These are phyloP conservation scores for Ifrita kowaldi DNA, from an alignment of 2,113 vertebrate species.

Conservation along the genomic window DNA sequence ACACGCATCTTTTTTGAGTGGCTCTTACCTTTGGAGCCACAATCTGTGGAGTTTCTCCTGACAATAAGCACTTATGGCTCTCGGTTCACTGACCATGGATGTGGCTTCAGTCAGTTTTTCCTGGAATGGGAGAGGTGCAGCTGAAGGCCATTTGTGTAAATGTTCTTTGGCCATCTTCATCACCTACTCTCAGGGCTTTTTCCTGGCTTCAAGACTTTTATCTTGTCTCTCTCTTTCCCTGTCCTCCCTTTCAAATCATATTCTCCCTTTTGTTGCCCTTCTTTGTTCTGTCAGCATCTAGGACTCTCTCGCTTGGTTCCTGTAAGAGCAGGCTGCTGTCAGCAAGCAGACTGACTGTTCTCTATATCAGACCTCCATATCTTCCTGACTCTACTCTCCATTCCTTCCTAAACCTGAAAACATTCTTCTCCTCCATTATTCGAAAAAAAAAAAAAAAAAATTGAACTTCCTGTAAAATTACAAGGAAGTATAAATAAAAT, in stretches of 20 bases:
- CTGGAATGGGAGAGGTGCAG: background rate
- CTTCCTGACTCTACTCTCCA: background rate
- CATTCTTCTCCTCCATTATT: background rate
- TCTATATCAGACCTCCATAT: background rate
- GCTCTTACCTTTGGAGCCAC: background rate
- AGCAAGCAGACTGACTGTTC: background rate
- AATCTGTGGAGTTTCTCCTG: background rate
- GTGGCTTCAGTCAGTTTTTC: background rate
- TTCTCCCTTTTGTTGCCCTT: background rate
- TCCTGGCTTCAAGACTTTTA: background rate
- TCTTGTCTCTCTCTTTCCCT: background rate
- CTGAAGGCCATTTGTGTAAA: background rate
- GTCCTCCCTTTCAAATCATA: background rate
- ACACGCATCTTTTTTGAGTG: background rate
- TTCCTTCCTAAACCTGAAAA: background rate
- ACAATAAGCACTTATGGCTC: background rate
- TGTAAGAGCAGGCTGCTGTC: background rate
- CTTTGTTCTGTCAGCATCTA: background rate
- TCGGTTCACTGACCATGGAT: background rate
- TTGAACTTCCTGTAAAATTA: background rate
- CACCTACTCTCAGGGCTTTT: background rate
- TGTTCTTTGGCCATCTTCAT: background rate
- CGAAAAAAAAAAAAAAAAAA: background rate
- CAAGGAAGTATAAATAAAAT: background rate
- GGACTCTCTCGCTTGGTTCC: background rate